Conservation (phyloP, 2,797 vertebrate genomes). For the Prunella strophiata region DNA sequence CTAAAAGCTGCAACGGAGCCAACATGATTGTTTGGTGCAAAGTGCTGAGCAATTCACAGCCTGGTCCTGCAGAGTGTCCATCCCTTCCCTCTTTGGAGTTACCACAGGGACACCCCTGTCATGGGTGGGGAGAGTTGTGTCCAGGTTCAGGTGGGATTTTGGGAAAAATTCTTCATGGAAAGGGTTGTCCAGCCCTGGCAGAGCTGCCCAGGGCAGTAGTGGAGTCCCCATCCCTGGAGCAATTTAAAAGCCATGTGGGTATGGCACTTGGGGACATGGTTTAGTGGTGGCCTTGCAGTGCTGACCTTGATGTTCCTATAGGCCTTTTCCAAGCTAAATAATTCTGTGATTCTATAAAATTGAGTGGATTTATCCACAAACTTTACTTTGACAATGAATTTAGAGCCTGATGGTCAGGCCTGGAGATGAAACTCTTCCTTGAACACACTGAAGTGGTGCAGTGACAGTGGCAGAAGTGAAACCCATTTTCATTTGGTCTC, state of each 20-base stretch:
- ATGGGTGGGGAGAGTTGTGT: rapidly evolving
- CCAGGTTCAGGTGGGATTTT: not conserved
- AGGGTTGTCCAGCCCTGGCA: not conserved
- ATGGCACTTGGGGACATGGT: not conserved
- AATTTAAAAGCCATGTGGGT: rapidly evolving
- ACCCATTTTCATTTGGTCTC: not conserved
- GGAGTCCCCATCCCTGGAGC: not conserved
- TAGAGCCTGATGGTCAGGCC: not conserved
- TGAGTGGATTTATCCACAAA: not conserved
- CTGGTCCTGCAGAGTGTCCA: not conserved
- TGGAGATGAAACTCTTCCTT: not conserved
- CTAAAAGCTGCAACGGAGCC: not conserved
- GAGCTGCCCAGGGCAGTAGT: not conserved
- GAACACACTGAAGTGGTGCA: not conserved
- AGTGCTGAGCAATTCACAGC: not conserved
- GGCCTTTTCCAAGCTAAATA: not conserved
- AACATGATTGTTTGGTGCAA: rapidly evolving
- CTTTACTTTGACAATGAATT: not conserved
- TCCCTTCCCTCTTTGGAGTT: not conserved
- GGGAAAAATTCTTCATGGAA: not conserved
- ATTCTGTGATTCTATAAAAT: not conserved
- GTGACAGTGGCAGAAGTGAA: not conserved
- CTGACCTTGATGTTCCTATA: not conserved
- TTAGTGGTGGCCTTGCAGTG: not conserved
- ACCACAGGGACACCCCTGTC: not conserved